Percentiles rank a stretch among this genome's conserved stretches.
Conservation (phyloP, 2,113 vertebrate genomes). For the Tragelaphus imberbis region DNA sequence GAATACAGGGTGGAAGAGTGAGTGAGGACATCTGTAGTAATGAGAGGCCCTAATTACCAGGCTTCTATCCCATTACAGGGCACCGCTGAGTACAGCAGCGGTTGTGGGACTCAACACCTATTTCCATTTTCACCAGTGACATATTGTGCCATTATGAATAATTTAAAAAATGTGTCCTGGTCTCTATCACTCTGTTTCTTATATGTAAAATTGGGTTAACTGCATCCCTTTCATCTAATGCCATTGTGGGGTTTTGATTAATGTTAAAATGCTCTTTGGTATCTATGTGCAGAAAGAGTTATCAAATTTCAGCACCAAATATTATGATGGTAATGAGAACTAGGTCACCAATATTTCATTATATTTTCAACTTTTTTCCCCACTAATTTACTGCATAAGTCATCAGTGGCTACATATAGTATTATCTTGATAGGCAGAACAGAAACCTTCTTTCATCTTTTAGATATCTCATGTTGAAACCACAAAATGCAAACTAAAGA, state of each 20-base stretch:
- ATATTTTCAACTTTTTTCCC: not conserved
- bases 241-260: slow-evolving; percentile 1
- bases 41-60: not conserved
- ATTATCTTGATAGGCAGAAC: not conserved
- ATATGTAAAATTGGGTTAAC: slow-evolving; percentile 30
- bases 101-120: not conserved
- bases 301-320: not conserved
- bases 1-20: not conserved
- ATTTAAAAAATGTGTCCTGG: not conserved
- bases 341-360: slow-evolving; percentile 17
- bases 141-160: slow-evolving; percentile 48
- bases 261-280: slow-evolving; percentile 13
- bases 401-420: not conserved
- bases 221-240: slow-evolving; percentile 21
- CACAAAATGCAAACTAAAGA: slow-evolving; percentile 32
- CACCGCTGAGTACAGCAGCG: fast-evolving
- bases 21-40: not conserved
- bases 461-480: not conserved
- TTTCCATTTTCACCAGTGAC: slow-evolving; percentile 11
- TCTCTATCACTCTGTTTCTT: slow-evolving; percentile 31
- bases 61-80: not conserved
- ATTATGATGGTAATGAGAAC: slow-evolving; percentile 57
- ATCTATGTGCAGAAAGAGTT: slow-evolving; percentile 2
- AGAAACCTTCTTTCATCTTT: not conserved
- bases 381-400: not conserved